Evolutionary conservation across 2,113 vertebrate species (phyloP), one percentile per base, ranked within the genome.

Genomic region (Misgurnus anguillicaudatus): DNA sequence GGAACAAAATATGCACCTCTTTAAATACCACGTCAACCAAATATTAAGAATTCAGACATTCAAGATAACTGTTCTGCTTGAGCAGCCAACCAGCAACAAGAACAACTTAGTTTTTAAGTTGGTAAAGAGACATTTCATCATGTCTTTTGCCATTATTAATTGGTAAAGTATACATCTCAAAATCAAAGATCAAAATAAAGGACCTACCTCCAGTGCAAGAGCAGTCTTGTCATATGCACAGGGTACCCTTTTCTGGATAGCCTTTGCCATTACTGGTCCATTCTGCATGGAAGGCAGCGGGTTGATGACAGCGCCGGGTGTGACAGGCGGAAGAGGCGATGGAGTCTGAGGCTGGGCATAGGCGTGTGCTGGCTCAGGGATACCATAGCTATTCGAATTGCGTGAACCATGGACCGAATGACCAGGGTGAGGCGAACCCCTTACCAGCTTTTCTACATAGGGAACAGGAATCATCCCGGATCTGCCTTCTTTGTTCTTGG

Each of bases 211-310:
- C 77, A 99, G 88, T 63, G 98, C 96, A 81, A 99, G 91, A 0
- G 98, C 98, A 0, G 97, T 99, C 89, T 99, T 99, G 89, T 99
- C 98, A 10, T 99, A 99, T 88, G 98, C 98, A 82, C 97, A 99
- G 4, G 97, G 97, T 63, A 99, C 98, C 90, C 97, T 90, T 91
- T 97, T 99, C 92, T 99, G 98, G 89, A 98, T 95, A 75, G 96
- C 98, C 91, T 97, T 97, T 13, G 98, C 98, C 93, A 94, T 95
- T 88, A 98, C 95, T 3, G 98, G 98, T 89, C 98, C 98, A 2
- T 99, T 99, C 92, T 98, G 96, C 84, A 93, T 92, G 62, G 95
- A 97, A 31, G 96, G 96, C 83, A 98, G 89, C 5, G 96, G 95
- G 55, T 78, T 93, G 90, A 95, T 92, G 1, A 96, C 91, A 19